Base-by-base conservation (phyloP, 2,888 invertebrate species). In the Capitulum mitella region DNA sequence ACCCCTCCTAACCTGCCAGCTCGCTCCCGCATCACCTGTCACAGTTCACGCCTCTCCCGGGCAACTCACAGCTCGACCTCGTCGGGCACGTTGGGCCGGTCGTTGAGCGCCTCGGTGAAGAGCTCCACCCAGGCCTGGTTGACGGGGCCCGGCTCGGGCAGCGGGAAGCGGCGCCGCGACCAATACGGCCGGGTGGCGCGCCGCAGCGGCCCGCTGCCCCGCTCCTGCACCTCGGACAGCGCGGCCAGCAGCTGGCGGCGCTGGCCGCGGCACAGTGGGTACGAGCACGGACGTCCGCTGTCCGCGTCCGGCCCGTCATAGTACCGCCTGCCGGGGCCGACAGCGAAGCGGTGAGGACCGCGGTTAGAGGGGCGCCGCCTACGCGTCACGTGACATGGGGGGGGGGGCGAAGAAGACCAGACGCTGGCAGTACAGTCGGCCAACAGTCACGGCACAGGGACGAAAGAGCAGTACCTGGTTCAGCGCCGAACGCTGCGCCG, bases 111-210 rank as follows among this genome's bases (percentile, higher is more conserved):
- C 76, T 76, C 76, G 16, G 46, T 46, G 48, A 76, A 76, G 14
- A 76, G 76, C 16, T 76, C 76, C 29, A 76, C 76, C 76, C 76
- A 76, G 29, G 76, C 76, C 76, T 76, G 46, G 22, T 76, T 76
- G 76, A 76, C 76, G 48, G 76, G 76, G 16, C 76, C 76, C 19
- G 76, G 46, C 32, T 76, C 76, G 12, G 76, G 76, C 76, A 76
- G 76, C 12, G 76, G 46, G 76, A 46, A 76, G 14, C 76, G 76
- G 29, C 76, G 76, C 29, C 76, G 76, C 26, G 29, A 29, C 76
- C 76, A 76, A 46, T 76, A 76, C 46, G 76, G 76, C 16, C 76
- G 76, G 16, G 43, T 46, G 46, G 76, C 29, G 76, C 76, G 76
- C 16, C 46, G 76, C 46, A 76, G 76, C 29, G 46, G 19, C 16